A percentile compares a stretch with the other conserved stretches of the same genome.
These are phyloP conservation scores for Cariama cristata DNA, from an alignment of 2,113 vertebrate species.

Conservation along the genomic window DNA sequence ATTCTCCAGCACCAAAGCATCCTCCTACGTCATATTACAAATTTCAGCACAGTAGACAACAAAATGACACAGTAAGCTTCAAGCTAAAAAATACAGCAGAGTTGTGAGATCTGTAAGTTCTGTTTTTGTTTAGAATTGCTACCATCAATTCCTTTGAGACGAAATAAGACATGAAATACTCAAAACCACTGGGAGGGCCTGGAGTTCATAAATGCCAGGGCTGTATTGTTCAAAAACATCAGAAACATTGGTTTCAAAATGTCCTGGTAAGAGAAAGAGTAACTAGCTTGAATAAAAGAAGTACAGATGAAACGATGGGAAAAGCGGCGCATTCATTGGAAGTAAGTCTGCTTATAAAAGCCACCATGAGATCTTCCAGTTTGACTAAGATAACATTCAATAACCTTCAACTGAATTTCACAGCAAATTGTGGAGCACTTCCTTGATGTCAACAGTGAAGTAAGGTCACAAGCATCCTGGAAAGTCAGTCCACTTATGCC, in stretches of 20 bases:
- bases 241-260: neutral
- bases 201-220: neutral
- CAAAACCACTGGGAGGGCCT: neutral
- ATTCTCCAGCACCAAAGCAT: neutral
- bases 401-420: slow-evolving; percentile 41
- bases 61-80: neutral
- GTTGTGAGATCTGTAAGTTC: neutral
- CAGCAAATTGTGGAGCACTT: neutral
- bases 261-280: neutral
- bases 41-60: neutral
- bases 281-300: neutral
- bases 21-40: neutral
- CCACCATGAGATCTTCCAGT: neutral
- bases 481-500: neutral
- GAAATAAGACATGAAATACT: neutral
- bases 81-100: neutral
- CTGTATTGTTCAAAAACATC: neutral
- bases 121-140: neutral
- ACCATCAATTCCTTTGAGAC: neutral
- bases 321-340: neutral
- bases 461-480: neutral
- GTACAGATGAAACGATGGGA: neutral
- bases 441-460: slow-evolving; percentile 13
- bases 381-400: slow-evolving; percentile 23
- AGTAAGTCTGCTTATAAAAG: slow-evolving; percentile 31